phyloP scores from a whole-genome alignment of 2,113 vertebrate species.

The Phyllopteryx taeniolatus region DNA sequence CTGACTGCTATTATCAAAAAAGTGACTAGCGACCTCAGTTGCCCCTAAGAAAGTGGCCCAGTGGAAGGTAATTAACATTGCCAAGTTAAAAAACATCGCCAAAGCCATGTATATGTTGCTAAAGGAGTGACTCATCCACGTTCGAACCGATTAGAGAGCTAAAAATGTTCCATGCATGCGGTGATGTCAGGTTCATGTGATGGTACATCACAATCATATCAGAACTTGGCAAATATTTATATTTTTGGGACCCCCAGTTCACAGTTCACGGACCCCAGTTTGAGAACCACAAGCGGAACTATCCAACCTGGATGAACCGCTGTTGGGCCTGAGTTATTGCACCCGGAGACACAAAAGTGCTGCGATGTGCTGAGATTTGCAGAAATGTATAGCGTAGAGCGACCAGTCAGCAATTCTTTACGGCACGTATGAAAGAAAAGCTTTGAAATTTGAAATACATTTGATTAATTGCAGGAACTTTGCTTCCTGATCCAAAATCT shows the following conservation, averaged over 20 bases:
- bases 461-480: constrained; percentile 66
- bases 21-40: no score
- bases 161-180: no score
- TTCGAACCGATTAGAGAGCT: no score
- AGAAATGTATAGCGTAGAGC: constrained; percentile 52
- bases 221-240: neutral
- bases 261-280: neutral
- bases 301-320: constrained; percentile 23
- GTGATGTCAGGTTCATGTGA: no score
- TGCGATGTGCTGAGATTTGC: constrained; percentile 32
- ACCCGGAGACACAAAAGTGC: constrained; percentile 18
- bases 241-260: neutral
- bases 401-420: constrained; percentile 63
- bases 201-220: no score
- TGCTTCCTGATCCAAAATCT: constrained; percentile 68
- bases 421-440: constrained; percentile 37
- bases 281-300: constrained; percentile 25
- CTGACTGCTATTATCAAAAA: no score
- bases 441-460: constrained; percentile 63
- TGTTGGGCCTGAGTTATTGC: constrained; percentile 16
- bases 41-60: no score
- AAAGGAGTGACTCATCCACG: no score
- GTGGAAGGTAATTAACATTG: no score
- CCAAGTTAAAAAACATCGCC: no score
- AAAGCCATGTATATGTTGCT: no score